A percentile compares a stretch with the other conserved stretches of the same genome.
Evolutionary conservation across 2,888 invertebrate species (phyloP).

Genomic region (Limenitis camilla): DNA sequence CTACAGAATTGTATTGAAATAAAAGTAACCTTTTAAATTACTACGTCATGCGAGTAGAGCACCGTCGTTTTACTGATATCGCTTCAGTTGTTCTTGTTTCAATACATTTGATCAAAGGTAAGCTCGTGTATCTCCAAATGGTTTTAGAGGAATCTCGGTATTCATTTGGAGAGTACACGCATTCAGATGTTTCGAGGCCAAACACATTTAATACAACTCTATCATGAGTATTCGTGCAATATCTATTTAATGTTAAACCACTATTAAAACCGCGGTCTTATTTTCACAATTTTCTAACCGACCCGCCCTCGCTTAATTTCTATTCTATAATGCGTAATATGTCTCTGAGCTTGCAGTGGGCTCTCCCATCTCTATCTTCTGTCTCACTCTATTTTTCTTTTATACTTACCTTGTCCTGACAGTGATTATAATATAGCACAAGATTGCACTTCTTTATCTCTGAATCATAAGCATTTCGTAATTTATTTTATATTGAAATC

Average conservation of each 20-base stretch:
- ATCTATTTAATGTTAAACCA: slow-evolving; percentile 1
- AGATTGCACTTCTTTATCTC: no score
- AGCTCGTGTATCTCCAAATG: slow-evolving; percentile 12
- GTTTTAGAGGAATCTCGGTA: slow-evolving; percentile 16
- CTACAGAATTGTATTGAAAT: not conserved
- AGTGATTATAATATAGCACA: no score
- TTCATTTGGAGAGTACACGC: slow-evolving; percentile 5
- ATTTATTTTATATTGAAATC: no score
- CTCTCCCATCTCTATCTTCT: no score
- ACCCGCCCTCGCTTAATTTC: no score
- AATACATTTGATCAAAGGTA: slow-evolving; percentile 18
- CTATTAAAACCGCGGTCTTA: no score
- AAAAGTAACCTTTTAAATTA: slow-evolving; percentile 2
- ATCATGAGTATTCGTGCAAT: not conserved
- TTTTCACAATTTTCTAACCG: no score
- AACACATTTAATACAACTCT: not conserved
- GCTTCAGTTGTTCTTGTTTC: slow-evolving; percentile 10
- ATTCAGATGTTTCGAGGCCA: slow-evolving; percentile 3
- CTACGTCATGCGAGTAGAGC: not conserved
- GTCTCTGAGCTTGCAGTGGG: no score
- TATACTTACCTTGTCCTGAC: no score
- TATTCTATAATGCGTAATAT: no score
- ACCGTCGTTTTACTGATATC: slow-evolving; percentile 4
- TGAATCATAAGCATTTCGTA: no score
- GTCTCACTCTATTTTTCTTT: no score